Conservation (phyloP, 2,888 invertebrate genomes). For the Yponomeuta malinellus region DNA sequence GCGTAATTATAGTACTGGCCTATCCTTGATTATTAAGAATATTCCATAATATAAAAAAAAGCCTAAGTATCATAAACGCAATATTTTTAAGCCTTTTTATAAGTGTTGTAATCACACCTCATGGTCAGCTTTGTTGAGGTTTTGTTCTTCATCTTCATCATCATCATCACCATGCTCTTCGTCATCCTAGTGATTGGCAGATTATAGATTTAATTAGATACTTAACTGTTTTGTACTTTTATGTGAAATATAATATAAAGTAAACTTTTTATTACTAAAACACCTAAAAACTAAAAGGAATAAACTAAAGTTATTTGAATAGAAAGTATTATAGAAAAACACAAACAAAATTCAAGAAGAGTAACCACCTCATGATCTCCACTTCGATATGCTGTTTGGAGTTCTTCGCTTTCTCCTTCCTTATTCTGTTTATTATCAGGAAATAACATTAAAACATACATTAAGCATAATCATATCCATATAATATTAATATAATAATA, state of each 20-base stretch:
- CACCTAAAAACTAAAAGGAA: neutral
- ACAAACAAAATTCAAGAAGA: neutral
- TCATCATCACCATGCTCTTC: slow-evolving; percentile 37
- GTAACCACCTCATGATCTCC: slow-evolving; percentile 15
- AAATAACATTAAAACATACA: neutral
- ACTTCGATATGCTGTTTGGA: slow-evolving; percentile 20
- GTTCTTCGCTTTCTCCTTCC: slow-evolving; percentile 25
- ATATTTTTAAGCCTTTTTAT: neutral
- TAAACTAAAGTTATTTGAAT: neutral
- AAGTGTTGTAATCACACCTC: slow-evolving; percentile 16
- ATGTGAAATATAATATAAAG: no score
- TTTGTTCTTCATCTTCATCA: slow-evolving; percentile 32
- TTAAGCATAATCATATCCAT: slow-evolving; percentile 3
- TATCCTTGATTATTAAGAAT: no score
- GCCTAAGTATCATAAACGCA: neutral
- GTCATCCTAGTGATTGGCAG: slow-evolving; percentile 23
- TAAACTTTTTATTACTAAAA: no score
- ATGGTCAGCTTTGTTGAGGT: slow-evolving; percentile 23
- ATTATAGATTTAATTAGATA: neutral
- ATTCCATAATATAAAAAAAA: neutral
- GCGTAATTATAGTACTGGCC: no score
- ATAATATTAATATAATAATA: no score
- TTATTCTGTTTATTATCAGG: slow-evolving; percentile 9
- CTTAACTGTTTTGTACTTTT: no score
- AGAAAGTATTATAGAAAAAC: neutral